Evolutionary conservation across 2,888 invertebrate species (phyloP), one percentile per base, ranked within the genome.

Genomic region (Pterobdella sp.): DNA sequence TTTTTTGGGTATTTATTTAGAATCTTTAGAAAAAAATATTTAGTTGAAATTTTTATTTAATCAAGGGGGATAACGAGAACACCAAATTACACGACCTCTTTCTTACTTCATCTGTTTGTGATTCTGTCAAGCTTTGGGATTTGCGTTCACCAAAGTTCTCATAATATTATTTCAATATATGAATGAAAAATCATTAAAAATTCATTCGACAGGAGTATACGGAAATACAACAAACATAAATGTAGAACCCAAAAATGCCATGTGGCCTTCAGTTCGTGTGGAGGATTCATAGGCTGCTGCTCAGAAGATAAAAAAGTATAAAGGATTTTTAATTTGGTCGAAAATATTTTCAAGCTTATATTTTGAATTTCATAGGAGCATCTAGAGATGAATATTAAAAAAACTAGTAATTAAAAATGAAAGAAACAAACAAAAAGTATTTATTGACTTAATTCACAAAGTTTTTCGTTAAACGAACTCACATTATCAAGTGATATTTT

Each of bases 121-220:
- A 84, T 76, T 81, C 82, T 73, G 81, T 84, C 65, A 84, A 84
- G 76, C 76, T 84, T 31, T 84, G 84, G 84, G 84, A 84, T 74
- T 76, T 84, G 22, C 77, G 84, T 72, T 78, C 81, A n/a, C 79
- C 79, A 76, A 77, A 80, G 78, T 81, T 75, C 63, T 63, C 26
- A 65, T 10, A 18, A 34, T 49, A 49, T 1, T 49, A 26, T 14
- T 18, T 69, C 14, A 69, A 68, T 31, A 68, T 32, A 31, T 18
- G 7, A 32, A n/a, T 14, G 22, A 68, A 68, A 68, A 32, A 26
- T 42, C 0, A 1, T 68, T 66, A 1, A 67, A 63, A 52, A 35
- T 37, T 29, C 36, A 14, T n/a, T 67, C 60, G 74, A 49, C 56
- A 77, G 79, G 52, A 81, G 81, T 78, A 81, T 82, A 0, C 78